Evolutionary conservation across 2,797 vertebrate species (phyloP).

Genomic region (Urosaurus nigricauda): DNA sequence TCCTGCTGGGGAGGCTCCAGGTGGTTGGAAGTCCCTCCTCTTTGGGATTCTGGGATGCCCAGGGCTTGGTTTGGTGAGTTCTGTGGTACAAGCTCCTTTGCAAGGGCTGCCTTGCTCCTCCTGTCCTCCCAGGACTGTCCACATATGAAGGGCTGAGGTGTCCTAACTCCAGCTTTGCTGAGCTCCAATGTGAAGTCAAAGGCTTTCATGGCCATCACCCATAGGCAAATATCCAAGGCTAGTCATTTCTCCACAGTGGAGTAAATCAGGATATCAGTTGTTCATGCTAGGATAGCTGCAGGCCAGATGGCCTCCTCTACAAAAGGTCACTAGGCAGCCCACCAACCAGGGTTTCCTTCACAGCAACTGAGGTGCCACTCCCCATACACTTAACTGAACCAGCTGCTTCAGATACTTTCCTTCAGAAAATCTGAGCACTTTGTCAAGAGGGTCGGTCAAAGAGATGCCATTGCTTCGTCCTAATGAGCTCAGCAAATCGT

Average conservation of each 20-base stretch:
- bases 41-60: no score
- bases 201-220: no score
- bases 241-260: not conserved
- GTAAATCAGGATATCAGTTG: no score
- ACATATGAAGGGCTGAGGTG: not conserved
- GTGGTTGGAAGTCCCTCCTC: no score
- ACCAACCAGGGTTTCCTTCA: no score
- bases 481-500: constrained; percentile 5
- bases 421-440: not conserved
- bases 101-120: no score
- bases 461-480: not conserved
- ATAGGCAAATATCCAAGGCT: not conserved
- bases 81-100: not conserved
- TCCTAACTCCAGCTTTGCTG: not conserved
- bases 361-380: not conserved
- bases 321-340: no score
- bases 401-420: not conserved
- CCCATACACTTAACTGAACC: not conserved
- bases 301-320: not conserved
- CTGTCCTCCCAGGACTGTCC: not conserved
- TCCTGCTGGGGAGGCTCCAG: no score
- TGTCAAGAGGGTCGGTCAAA: not conserved
- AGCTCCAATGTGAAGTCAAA: not conserved
- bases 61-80: not conserved
- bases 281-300: not conserved